Conservation (phyloP, 2,113 vertebrate species). For the Neogale vison region DNA sequence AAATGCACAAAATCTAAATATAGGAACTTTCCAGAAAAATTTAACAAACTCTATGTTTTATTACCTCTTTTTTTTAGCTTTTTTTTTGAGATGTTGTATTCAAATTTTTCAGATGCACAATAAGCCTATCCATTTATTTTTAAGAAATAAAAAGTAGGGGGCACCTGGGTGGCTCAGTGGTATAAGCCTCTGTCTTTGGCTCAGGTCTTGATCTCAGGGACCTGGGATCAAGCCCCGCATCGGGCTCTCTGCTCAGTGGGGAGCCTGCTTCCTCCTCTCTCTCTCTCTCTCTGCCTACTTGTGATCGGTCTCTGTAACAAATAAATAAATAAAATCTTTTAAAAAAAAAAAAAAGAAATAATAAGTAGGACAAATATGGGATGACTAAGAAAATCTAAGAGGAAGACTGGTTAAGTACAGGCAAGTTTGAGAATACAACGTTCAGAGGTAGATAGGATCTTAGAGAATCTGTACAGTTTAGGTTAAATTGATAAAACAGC, state of each 20-base stretch:
- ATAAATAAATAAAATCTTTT: no score
- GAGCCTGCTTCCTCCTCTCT: no score
- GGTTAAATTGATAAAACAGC: not conserved
- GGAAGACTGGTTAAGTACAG: not conserved
- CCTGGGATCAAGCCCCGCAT: no score
- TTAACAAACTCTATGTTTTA: not conserved
- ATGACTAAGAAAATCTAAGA: not conserved
- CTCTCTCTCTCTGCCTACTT: no score
- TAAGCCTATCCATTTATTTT: not conserved
- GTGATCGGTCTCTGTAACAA: no score
- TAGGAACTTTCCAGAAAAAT: constrained; percentile 45
- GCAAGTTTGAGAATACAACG: constrained; percentile 12
- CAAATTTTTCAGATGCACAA: not conserved
- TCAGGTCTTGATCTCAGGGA: no score
- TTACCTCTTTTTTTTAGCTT: not conserved
- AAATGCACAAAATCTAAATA: constrained; percentile 37
- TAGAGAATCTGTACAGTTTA: not conserved
- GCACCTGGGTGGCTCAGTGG: no score
- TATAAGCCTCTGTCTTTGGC: no score
- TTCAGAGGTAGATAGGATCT: not conserved
- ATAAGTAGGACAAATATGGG: not conserved
- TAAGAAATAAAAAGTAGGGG: constrained; percentile 4
- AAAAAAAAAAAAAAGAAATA: no score
- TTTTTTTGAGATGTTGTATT: not conserved
- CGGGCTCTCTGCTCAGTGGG: no score